These are phyloP conservation scores for Lordiphosa clarofinis DNA, from an alignment of 1,140 invertebrate genomes.

Conservation along the genomic window DNA sequence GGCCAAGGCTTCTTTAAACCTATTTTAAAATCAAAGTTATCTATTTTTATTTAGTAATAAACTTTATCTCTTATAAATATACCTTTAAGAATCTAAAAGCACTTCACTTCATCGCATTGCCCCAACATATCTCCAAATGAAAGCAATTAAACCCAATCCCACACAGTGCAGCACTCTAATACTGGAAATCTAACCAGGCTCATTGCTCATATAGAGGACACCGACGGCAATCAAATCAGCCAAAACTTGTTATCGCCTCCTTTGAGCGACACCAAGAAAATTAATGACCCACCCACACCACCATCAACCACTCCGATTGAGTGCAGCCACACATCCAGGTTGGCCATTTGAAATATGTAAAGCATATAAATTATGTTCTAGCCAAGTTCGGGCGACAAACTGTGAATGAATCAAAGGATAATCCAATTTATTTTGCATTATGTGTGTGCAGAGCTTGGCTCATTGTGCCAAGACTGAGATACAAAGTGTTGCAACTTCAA, in stretches of 20 bases:
- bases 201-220: conserved; percentile 58
- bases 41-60: too few species aligned
- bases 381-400: conserved; percentile 65
- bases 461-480: conserved; percentile 56
- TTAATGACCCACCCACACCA: conserved; percentile 53
- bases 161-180: neutral
- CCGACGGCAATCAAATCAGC: conserved; percentile 70
- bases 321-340: conserved; percentile 1
- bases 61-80: too few species aligned
- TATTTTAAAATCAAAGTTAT: too few species aligned
- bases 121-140: neutral
- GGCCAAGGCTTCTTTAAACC: too few species aligned
- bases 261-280: conserved; percentile 73
- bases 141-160: conserved; percentile 28
- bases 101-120: too few species aligned
- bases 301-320: conserved; percentile 1
- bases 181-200: conserved; percentile 40
- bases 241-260: conserved; percentile 75
- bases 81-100: too few species aligned
- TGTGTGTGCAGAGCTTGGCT: conserved; percentile 23
- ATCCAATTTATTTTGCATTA: conserved; percentile 78
- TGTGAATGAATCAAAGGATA: conserved; percentile 79
- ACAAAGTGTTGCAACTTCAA: conserved; percentile 58
- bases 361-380: conserved; percentile 74
- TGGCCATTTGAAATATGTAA: conserved; percentile 70